A percentile compares a stretch with the other conserved stretches of the same genome.
Conservation (phyloP, 2,888 invertebrate species). For the Hecatera dysodea region DNA sequence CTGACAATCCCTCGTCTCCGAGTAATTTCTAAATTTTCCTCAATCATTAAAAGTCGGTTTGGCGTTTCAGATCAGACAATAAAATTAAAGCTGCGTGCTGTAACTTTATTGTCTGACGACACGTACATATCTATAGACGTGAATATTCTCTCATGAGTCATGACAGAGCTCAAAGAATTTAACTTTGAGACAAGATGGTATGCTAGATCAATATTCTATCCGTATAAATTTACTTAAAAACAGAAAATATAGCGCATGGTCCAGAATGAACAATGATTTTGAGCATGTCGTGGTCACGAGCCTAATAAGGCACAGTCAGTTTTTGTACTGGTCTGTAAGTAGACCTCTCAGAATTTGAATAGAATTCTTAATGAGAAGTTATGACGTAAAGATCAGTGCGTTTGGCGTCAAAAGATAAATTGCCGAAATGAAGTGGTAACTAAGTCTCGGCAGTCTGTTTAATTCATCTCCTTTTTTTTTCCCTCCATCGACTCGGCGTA, state of each 20-base stretch:
- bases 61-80: background rate
- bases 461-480: slow-evolving; percentile 63
- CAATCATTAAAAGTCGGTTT: background rate
- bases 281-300: slow-evolving; percentile 48
- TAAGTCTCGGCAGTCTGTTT: slow-evolving; percentile 56
- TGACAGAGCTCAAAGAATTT: background rate
- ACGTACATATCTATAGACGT: slow-evolving; percentile 1
- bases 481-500: slow-evolving; percentile 60
- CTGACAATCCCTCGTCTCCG: background rate
- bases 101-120: no score
- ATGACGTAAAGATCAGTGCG: slow-evolving; percentile 19
- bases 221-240: slow-evolving; percentile 71
- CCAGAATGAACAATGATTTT: slow-evolving; percentile 70
- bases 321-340: slow-evolving; percentile 50
- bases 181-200: background rate
- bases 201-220: slow-evolving; percentile 67
- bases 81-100: no score
- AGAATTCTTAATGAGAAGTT: slow-evolving; percentile 41
- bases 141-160: slow-evolving; percentile 6
- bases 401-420: slow-evolving; percentile 16
- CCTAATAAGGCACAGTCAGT: slow-evolving; percentile 33
- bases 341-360: slow-evolving; percentile 49
- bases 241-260: slow-evolving; percentile 67
- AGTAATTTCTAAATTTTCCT: background rate
- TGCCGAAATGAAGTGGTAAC: slow-evolving; percentile 14